Evolutionary conservation across 2,113 vertebrate species (phyloP).

Genomic region (Hepsetus odoe): DNA sequence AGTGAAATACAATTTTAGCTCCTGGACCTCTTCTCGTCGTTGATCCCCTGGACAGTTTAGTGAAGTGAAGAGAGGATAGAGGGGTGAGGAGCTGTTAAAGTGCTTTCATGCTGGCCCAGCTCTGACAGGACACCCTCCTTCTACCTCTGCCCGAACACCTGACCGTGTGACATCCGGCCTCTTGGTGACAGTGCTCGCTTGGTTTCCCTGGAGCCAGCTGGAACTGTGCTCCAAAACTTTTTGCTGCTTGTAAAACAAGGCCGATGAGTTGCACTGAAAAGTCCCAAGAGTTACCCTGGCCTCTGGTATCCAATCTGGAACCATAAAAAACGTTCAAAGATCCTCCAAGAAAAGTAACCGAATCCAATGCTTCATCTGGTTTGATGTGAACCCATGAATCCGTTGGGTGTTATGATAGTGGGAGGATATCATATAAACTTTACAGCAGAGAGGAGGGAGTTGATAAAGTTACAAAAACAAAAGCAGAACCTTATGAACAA

Average conservation of each 20-base stretch:
- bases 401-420: slow-evolving; percentile 41
- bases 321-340: slow-evolving; percentile 1
- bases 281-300: slow-evolving; percentile 12
- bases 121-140: slow-evolving; percentile 38
- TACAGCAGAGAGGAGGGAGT: slow-evolving; percentile 37
- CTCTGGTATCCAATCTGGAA: slow-evolving; percentile 16
- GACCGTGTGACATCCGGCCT: slow-evolving; percentile 42
- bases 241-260: slow-evolving; percentile 28
- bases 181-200: slow-evolving; percentile 17
- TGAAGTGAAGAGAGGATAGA: slow-evolving; percentile 36
- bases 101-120: slow-evolving; percentile 33
- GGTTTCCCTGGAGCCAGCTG: slow-evolving; percentile 30
- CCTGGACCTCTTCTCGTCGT: slow-evolving; percentile 31
- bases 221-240: slow-evolving; percentile 18
- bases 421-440: slow-evolving; percentile 41
- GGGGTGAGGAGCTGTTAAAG: slow-evolving; percentile 37
- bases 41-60: slow-evolving; percentile 44
- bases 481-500: slow-evolving; percentile 42
- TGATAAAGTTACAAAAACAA: slow-evolving; percentile 59
- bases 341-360: slow-evolving; percentile 12
- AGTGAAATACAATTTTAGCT: slow-evolving; percentile 58
- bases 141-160: slow-evolving; percentile 32
- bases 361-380: slow-evolving; percentile 20
- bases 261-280: neutral
- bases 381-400: slow-evolving; percentile 48